Conservation (phyloP, 1,140 invertebrate species). For the Aphis gossypii region DNA sequence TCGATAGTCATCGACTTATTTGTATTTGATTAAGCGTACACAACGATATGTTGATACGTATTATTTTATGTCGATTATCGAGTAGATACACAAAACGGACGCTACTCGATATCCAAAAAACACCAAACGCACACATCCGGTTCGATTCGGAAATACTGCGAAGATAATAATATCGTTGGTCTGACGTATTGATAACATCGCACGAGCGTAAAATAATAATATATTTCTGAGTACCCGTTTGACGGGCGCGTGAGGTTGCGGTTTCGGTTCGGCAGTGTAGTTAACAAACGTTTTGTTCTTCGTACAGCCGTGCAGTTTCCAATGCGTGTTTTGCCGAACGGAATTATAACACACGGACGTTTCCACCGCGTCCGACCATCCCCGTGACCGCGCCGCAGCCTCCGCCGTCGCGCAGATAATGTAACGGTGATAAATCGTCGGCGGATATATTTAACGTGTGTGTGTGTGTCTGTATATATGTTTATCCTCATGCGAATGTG, state of each 20-base stretch:
- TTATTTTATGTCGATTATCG: no score
- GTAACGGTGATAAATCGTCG: slow-evolving; percentile 40
- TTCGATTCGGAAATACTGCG: no score
- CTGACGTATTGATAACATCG: no score
- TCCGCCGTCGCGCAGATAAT: neutral
- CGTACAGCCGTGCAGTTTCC: neutral
- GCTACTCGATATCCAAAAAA: no score
- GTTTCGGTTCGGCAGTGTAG: neutral
- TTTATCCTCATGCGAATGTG: neutral
- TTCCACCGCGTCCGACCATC: neutral
- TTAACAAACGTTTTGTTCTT: slow-evolving; percentile 2
- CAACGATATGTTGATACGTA: no score
- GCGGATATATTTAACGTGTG: neutral
- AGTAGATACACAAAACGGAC: no score
- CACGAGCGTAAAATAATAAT: neutral
- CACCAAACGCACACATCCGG: no score
- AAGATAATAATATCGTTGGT: no score
- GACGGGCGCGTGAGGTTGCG: neutral
- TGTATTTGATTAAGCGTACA: no score
- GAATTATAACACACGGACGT: neutral
- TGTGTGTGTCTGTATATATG: neutral
- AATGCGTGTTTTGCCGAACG: neutral
- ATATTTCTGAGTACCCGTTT: neutral
- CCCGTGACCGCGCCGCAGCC: neutral
- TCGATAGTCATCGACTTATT: no score